Evolutionary conservation across 2,797 vertebrate species (phyloP), one percentile per base, ranked within the genome.

Genomic region (Onychomys arenicola): DNA sequence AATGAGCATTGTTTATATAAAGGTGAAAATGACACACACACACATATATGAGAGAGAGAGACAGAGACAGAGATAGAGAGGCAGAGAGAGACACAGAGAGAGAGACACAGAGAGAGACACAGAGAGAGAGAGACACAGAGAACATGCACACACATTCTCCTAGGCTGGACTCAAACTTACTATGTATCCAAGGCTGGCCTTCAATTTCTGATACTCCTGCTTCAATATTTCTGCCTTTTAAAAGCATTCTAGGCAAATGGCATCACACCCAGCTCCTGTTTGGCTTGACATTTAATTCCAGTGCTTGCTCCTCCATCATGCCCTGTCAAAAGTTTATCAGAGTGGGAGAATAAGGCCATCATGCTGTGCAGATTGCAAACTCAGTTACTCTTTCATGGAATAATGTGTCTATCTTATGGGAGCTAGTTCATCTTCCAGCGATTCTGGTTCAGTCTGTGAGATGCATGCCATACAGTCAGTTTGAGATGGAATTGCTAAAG

Each of bases 1-100:
- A 46, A 69, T 76, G 69, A 84, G n/a, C n/a, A 46, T 94, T 95
- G 57, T 90, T 93, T 93, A 92, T 93, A 81, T 34, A 76, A 93
- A 71, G 49, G 29, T 78, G 63, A 63, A 83, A 91, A 67, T 46
- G 32, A 71, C 5, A 32, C 63, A 32, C 37, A 40, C 52, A 57
- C 34, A 81, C 12, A 12, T 2, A 37, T 3, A 59, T 5, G 5
- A 65, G 63, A 65, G 6, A 65, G 1, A 65, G 63, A 65, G 3
- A 65, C 10, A 29, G 11, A 65, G 6, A 65, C 0, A 65, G 63
- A 65, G 3, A 65, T 10, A 29, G 11, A 65, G 27, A 29, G 2
- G 63, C 19, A 59, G 63, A 65, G 63, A 65, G 3, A 32, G n/a
- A n/a, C n/a, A n/a, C n/a, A n/a, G 27, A 65, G 29, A 65, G 27